Conservation (phyloP, 2,888 invertebrate species). For the Tenthredo livida region DNA sequence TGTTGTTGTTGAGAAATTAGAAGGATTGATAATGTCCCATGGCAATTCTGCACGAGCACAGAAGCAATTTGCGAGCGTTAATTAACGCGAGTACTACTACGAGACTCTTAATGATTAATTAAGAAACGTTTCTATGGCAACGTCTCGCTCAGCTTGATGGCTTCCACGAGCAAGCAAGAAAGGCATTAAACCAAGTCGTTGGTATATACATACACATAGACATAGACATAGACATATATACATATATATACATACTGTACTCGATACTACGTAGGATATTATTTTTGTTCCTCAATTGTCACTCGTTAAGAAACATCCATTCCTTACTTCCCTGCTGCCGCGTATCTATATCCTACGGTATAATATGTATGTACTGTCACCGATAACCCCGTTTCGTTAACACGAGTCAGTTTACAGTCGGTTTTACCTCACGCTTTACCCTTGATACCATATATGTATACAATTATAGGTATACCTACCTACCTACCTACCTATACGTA, state of each 20-base stretch:
- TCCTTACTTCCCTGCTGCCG: background rate
- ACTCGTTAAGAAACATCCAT: slow-evolving; percentile 13
- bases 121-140: slow-evolving; percentile 51
- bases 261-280: background rate
- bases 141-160: slow-evolving; percentile 29
- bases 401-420: background rate
- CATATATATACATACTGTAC: background rate
- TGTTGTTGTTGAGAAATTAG: background rate
- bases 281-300: slow-evolving; percentile 30
- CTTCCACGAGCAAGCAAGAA: background rate
- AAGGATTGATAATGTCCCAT: slow-evolving; percentile 46
- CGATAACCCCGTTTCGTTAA: slow-evolving; percentile 22
- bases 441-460: background rate
- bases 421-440: background rate
- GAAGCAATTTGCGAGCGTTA: slow-evolving; percentile 48
- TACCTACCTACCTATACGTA: background rate
- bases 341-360: background rate
- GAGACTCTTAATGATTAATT: slow-evolving; percentile 52
- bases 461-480: background rate
- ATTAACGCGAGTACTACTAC: slow-evolving; percentile 44
- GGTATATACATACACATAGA: background rate
- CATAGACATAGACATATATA: no score
- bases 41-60: slow-evolving; percentile 24
- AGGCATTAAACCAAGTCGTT: slow-evolving; percentile 14
- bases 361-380: background rate